Base-by-base conservation (phyloP, 2,797 vertebrate species). In the Phataginus tricuspis region DNA sequence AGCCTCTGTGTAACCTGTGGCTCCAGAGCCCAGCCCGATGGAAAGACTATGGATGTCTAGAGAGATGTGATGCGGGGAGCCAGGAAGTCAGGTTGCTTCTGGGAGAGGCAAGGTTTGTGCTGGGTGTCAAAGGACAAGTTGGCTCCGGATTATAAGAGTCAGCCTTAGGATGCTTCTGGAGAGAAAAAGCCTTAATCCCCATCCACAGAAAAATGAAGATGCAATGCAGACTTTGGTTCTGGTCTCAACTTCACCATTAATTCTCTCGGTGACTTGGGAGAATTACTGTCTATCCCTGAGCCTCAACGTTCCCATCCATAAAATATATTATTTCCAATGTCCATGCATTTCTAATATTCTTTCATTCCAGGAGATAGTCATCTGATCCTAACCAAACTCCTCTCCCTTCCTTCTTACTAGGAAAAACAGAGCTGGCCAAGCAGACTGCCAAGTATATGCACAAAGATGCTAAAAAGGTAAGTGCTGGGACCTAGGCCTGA, bases 371-470 rank as follows among this genome's bases (percentile, higher is more conserved):
- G 25, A 71, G 64, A 49, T 37, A 34, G 9, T 89, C 71, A 74
- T 78, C 77, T 71, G 34, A 34, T 72, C n/a, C 89, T 97, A 88
- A 97, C 39, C 39, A 27, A 91, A 3, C 12, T 83, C 59, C 15
- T 97, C 49, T 96, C 55, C n/a, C 53, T 92, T 96, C 53, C 90
- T 80, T 90, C 80, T 91, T 82, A 66, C 64, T 91, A 99, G 99
- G 99, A 92, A 99, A 99, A 98, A 99, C 99, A 0, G 99, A 99
- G 97, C 97, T 99, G 98, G 99, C 99, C 97, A 99, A 99, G 98
- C 99, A 99, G 97, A 99, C 99, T 10, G 99, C 99, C 84, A 99
- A 99, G 82, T 99, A 99, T 96, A 98, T 99, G 98, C 99, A 99
- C 98, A 99, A 99, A 98, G 99, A 99, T 72, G 90, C 99, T 96